phyloP scores from a whole-genome alignment of 2,888 invertebrate species.

The Stenurella melanura region DNA sequence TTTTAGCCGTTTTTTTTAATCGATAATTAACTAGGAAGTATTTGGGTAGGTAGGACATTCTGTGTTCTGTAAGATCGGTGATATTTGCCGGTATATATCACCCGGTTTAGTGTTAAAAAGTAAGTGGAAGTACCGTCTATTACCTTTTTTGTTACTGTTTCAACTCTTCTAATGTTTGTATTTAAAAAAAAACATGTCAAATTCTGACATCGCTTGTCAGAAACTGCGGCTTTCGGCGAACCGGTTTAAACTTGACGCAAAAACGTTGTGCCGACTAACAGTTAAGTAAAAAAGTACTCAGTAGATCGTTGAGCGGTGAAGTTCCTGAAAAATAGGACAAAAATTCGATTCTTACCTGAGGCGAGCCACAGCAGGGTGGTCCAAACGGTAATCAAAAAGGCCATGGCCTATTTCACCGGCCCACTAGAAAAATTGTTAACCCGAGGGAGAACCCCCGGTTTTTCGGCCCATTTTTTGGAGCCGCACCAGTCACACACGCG shows the following conservation, averaged over 20 bases:
- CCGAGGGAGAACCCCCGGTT: constrained; percentile 78
- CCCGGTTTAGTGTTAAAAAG: background rate
- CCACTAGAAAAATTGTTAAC: constrained; percentile 73
- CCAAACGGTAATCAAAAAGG: constrained; percentile 70
- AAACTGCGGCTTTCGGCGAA: background rate
- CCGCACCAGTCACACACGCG: constrained; percentile 44
- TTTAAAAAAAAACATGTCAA: background rate
- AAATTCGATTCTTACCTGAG: constrained; percentile 64
- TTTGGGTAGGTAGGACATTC: background rate
- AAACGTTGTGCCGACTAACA: background rate
- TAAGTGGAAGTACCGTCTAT: background rate
- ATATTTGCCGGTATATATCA: background rate
- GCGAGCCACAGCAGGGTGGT: constrained; percentile 72
- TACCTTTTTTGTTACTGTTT: background rate
- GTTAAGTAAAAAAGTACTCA: background rate
- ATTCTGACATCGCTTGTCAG: background rate
- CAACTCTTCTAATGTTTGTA: background rate
- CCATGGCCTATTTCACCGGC: constrained; percentile 70
- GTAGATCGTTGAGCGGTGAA: background rate
- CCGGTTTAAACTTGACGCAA: background rate
- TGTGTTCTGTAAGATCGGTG: background rate
- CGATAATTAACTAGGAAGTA: background rate
- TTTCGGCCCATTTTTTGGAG: constrained; percentile 66
- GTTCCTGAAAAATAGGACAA: background rate
- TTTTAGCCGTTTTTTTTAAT: background rate